Conservation (phyloP, 2,797 vertebrate genomes). For the Mastacembelus armatus region DNA sequence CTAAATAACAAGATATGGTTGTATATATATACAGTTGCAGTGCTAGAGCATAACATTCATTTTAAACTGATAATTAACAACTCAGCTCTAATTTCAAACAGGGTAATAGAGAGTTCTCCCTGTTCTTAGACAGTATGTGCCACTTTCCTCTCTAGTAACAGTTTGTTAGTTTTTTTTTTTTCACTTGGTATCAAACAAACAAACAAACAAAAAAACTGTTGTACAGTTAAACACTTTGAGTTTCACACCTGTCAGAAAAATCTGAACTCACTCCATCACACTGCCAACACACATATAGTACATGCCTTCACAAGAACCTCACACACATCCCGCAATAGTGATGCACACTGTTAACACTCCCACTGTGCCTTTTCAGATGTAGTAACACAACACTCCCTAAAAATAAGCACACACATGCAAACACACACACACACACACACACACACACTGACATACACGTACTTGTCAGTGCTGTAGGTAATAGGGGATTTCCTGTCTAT, state of each 20-base stretch:
- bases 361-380: constrained; percentile 67
- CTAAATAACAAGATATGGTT: background rate
- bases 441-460: constrained; percentile 11
- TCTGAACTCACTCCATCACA: constrained; percentile 69
- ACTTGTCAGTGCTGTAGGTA: constrained; percentile 56
- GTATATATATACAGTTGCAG: too few species aligned
- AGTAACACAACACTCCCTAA: constrained; percentile 70
- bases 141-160: constrained; percentile 1
- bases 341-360: constrained; percentile 72
- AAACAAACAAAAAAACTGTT: constrained; percentile 14
- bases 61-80: constrained; percentile 15
- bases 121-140: background rate
- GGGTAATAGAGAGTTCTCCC: constrained; percentile 8
- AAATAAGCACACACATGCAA: constrained; percentile 37
- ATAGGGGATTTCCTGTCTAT: constrained; percentile 65
- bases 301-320: constrained; percentile 50
- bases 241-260: constrained; percentile 72
- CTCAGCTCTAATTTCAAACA: constrained; percentile 4
- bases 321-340: constrained; percentile 63
- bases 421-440: constrained; percentile 19
- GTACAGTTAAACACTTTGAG: constrained; percentile 54
- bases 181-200: constrained; percentile 41
- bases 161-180: constrained; percentile 40
- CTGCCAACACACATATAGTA: constrained; percentile 48
- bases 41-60: background rate